phyloP scores from a whole-genome alignment of 1,140 invertebrate species.

The Dendroctonus valens region DNA sequence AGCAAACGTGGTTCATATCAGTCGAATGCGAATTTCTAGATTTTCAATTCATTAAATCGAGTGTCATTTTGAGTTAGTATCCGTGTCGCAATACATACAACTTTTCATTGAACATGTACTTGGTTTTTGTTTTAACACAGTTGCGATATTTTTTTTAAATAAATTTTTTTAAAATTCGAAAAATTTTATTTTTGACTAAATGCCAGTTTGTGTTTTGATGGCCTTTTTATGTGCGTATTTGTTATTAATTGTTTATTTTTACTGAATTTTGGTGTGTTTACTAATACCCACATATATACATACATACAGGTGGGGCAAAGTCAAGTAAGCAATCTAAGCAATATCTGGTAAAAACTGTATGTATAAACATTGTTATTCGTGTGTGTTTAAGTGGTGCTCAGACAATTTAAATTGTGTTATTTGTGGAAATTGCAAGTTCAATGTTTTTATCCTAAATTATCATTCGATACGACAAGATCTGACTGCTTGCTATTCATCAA shows the following conservation, averaged over 20 bases:
- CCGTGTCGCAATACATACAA: slow-evolving; percentile 26
- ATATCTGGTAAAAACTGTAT: slow-evolving; percentile 53
- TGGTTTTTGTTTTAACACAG: slow-evolving; percentile 47
- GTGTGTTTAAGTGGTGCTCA: slow-evolving; percentile 53
- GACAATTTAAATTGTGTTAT: slow-evolving; percentile 51
- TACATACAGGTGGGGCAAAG: slow-evolving; percentile 53
- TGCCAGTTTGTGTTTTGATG: slow-evolving; percentile 47
- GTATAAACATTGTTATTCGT: slow-evolving; percentile 52
- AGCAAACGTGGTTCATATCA: too few species aligned
- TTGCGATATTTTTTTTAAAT: slow-evolving; percentile 45
- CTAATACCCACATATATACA: slow-evolving; percentile 53
- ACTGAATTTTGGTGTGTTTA: slow-evolving; percentile 45
- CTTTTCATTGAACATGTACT: slow-evolving; percentile 46
- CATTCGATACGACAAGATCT: slow-evolving; percentile 47
- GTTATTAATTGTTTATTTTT: slow-evolving; percentile 31
- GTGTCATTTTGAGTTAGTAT: slow-evolving; percentile 11
- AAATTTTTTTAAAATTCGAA: slow-evolving; percentile 26
- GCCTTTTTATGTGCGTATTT: slow-evolving; percentile 45
- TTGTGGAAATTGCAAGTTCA: slow-evolving; percentile 51
- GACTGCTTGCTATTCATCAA: slow-evolving; percentile 46
- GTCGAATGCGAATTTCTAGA: background rate
- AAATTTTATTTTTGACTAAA: slow-evolving; percentile 40
- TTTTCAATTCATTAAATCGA: background rate
- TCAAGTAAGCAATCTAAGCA: slow-evolving; percentile 53
- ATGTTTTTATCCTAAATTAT: slow-evolving; percentile 48